These are phyloP conservation scores for Exephanes ischioxanthus DNA, from an alignment of 2,888 invertebrate genomes.

Conservation along the genomic window DNA sequence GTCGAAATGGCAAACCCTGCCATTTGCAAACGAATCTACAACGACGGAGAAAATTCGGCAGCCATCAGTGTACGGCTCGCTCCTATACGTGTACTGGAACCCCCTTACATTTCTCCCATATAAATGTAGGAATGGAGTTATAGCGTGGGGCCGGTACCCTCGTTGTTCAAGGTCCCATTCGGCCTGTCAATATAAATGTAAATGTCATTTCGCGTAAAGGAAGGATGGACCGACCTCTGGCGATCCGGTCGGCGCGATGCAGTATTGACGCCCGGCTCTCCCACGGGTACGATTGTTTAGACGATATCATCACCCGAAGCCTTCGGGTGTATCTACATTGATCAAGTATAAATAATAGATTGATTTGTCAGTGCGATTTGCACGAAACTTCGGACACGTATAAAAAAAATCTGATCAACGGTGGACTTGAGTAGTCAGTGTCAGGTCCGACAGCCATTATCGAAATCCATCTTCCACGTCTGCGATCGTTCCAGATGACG, in stretches of 20 bases:
- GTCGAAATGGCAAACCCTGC: not conserved
- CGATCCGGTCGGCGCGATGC: not conserved
- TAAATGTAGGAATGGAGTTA: conserved; percentile 43
- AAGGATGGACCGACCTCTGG: conserved; percentile 34
- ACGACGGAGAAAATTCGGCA: not conserved
- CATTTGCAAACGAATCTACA: conserved; percentile 8
- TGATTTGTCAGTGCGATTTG: not conserved
- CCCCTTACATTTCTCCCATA: not conserved
- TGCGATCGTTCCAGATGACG: not conserved
- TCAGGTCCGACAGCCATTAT: not conserved
- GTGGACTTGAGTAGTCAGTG: not conserved
- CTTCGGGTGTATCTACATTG: not conserved
- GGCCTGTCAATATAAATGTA: conserved; percentile 83
- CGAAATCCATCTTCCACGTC: not conserved
- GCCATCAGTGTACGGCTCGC: not conserved
- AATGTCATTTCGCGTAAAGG: conserved; percentile 78
- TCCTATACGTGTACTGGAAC: not conserved
- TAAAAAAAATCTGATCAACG: not conserved
- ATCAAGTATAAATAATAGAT: conserved; percentile 28
- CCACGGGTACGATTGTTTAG: conserved; percentile 76
- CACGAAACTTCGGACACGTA: not conserved
- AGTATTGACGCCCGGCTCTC: conserved; percentile 44
- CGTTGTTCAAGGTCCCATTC: conserved; percentile 79
- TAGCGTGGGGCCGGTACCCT: conserved; percentile 35
- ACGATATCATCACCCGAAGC: not conserved